Percentiles rank a stretch among this genome's conserved stretches.
Evolutionary conservation across 2,113 vertebrate species (phyloP).

Genomic region (Meleagris gallopavo): DNA sequence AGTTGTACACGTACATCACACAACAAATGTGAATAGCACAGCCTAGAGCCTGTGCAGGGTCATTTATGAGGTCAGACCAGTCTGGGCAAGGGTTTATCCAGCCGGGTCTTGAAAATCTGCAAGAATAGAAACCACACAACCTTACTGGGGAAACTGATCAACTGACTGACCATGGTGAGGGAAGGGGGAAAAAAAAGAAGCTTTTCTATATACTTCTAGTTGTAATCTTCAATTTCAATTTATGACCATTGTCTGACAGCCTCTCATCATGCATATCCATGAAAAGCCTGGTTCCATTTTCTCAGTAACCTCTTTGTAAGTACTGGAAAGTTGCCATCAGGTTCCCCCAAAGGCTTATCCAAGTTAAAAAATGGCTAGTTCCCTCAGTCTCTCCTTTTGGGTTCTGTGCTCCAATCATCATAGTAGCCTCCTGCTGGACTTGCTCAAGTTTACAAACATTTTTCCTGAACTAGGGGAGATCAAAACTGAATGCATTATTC

Average conservation of each 20-base stretch:
- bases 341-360: neutral
- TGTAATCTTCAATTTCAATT: neutral
- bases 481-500: neutral
- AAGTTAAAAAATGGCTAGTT: neutral
- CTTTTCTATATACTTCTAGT: neutral
- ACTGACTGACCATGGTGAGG: neutral
- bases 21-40: neutral
- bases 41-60: neutral
- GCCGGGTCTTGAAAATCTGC: neutral
- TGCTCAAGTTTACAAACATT: neutral
- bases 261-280: neutral
- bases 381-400: neutral
- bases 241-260: neutral
- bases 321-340: neutral
- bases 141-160: neutral
- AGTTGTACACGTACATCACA: neutral
- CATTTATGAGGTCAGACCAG: neutral
- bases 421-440: neutral
- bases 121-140: neutral
- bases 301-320: neutral
- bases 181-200: neutral
- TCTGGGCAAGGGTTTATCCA: neutral
- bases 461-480: neutral
- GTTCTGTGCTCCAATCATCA: neutral
- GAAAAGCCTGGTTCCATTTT: neutral